Conservation (phyloP, 2,888 invertebrate genomes). For the Muschampia staudingeri region DNA sequence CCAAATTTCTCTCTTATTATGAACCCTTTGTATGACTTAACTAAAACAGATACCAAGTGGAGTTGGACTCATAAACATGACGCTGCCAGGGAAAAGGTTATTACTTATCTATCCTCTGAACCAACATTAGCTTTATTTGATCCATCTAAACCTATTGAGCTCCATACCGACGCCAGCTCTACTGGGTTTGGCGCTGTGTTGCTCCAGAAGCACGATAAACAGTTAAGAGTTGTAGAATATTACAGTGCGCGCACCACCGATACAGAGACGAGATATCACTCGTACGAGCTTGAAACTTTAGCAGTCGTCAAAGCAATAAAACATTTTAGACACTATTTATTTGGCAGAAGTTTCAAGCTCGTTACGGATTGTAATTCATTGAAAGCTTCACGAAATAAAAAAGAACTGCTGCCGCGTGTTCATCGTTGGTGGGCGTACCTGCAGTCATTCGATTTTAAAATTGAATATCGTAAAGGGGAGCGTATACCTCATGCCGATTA, state of each 20-base stretch:
- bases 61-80: background rate
- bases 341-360: constrained; percentile 58
- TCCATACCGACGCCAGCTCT: constrained; percentile 65
- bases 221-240: constrained; percentile 48
- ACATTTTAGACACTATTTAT: constrained; percentile 68
- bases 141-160: constrained; percentile 25
- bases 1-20: constrained; percentile 19
- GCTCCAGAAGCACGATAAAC: constrained; percentile 30
- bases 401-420: background rate
- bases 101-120: constrained; percentile 40
- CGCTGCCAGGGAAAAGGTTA: constrained; percentile 47
- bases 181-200: constrained; percentile 61
- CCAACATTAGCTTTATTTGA: constrained; percentile 62
- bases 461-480: background rate
- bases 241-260: constrained; percentile 51
- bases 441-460: background rate
- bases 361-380: constrained; percentile 20
- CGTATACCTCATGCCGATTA: constrained; percentile 42
- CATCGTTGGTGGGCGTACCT: background rate
- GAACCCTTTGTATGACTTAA: constrained; percentile 34
- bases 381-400: background rate
- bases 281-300: constrained; percentile 55
- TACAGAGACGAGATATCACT: constrained; percentile 59
- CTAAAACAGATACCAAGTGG: constrained; percentile 33
- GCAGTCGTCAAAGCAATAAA: constrained; percentile 66